Percentiles rank a stretch among this genome's conserved stretches.
These are phyloP conservation scores for Eilema depressum DNA, from an alignment of 2,888 invertebrate species.

Conservation along the genomic window DNA sequence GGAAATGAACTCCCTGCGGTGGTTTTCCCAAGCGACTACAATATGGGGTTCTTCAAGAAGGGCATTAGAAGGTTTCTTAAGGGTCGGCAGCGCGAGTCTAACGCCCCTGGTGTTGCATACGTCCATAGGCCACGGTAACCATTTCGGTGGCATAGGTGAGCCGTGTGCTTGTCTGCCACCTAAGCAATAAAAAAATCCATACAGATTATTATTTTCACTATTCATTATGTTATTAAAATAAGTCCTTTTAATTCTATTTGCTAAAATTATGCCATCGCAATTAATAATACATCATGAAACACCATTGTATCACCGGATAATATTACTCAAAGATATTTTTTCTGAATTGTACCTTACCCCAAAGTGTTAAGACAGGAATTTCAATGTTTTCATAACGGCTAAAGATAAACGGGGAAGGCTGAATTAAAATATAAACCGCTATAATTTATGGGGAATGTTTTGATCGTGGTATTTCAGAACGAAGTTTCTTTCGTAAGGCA, in stretches of 20 bases:
- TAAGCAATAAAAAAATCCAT: too few relatives aligned
- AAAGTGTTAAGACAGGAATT: neutral
- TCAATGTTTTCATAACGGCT: neutral
- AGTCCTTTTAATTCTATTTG: neutral
- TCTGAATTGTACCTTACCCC: neutral
- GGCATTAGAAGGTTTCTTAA: too few relatives aligned
- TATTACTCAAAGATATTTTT: neutral
- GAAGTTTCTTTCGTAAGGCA: neutral
- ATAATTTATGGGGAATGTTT: constrained; percentile 36
- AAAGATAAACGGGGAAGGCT: constrained; percentile 19
- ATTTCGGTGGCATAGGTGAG: too few relatives aligned
- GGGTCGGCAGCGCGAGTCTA: too few relatives aligned
- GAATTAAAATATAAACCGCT: constrained; percentile 20
- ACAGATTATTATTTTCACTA: too few relatives aligned
- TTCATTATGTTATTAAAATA: too few relatives aligned
- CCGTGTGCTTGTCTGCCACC: too few relatives aligned
- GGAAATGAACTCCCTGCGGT: too few relatives aligned
- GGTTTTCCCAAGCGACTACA: too few relatives aligned
- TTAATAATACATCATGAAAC: neutral
- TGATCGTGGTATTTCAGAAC: constrained; percentile 4
- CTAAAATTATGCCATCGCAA: neutral
- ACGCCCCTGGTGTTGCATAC: too few relatives aligned
- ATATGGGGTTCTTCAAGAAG: too few relatives aligned
- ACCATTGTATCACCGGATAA: neutral
- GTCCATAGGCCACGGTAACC: too few relatives aligned